Evolutionary conservation across 1,140 invertebrate genomes (phyloP), one percentile per base, ranked within the genome.

Genomic region (Arion vulgaris): DNA sequence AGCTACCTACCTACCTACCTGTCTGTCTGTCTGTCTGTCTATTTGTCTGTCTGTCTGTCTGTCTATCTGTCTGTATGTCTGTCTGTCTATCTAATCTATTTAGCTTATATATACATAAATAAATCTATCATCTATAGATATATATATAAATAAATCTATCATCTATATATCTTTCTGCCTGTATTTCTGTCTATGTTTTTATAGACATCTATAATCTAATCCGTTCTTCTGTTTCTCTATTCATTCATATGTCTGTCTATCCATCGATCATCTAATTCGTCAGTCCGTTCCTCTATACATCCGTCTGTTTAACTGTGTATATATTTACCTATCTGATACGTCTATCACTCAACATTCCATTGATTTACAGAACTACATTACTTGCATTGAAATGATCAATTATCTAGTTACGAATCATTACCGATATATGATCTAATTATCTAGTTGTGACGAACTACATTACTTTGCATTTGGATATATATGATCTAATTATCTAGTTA

Each of bases 21-120:
- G 19, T 72, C 13, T 81, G 26, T 72, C 45, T 51, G 23, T 45
- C 36, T 72, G 13, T 72, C 38, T 71, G 39, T 49, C 51, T 72
- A 38, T 68, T 39, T 68, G 13, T 80, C 62, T 69, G n/a, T 32
- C 68, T 72, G 15, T 72, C 68, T 53, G 4, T 38, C 53, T 71
- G n/a, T 72, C 68, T 19, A n/a, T 7, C 49, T 81, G 39, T 72
- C 19, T 81, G 39, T 51, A 28, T 49, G 26, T 72, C 79, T 82
- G 23, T 57, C 78, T 80, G 34, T 69, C 26, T 80, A n/a, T 80
- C 34, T 69, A n/a, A 23, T 80, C 32, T 80, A 13, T 69, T n/a
- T 71, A 23, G 68, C 39, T n/a, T 69, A 23, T 80, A 38, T 49
- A 17, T 41, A 7, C 32, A 66, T 81, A 5, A 5, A 45, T 5